These are phyloP conservation scores for Callopanchax toddi DNA, from an alignment of 2,113 vertebrate species.

Conservation along the genomic window DNA sequence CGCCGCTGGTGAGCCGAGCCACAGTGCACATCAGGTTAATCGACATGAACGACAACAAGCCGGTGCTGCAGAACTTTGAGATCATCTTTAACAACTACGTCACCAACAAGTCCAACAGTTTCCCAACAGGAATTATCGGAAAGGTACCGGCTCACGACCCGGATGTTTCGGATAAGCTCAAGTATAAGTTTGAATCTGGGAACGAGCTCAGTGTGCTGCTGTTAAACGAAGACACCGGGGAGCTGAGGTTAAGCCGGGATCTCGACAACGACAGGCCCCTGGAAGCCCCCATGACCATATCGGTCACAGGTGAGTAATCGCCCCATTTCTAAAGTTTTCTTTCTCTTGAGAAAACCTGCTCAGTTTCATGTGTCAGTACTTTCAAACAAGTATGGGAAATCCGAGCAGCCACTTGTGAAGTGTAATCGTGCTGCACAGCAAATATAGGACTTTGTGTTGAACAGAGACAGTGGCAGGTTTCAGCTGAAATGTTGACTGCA, in stretches of 20 bases:
- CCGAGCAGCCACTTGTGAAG: not conserved
- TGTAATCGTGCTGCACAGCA: conserved; percentile 6
- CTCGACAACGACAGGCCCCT: conserved; percentile 93
- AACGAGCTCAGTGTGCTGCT: conserved; percentile 91
- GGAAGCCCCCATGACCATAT: conserved; percentile 93
- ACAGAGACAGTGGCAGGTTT: conserved; percentile 21
- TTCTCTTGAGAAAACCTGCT: not conserved
- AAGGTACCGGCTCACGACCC: conserved; percentile 94
- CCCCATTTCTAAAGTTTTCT: not conserved
- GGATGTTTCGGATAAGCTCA: conserved; percentile 90
- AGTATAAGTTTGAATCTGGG: conserved; percentile 90
- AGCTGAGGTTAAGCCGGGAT: conserved; percentile 90
- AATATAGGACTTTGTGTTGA: not conserved
- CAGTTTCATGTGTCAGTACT: not conserved
- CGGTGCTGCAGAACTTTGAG: conserved; percentile 91
- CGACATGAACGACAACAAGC: conserved; percentile 93
- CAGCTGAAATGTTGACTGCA: conserved; percentile 33
- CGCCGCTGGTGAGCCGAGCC: conserved; percentile 93
- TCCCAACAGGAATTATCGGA: conserved; percentile 92
- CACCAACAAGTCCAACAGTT: conserved; percentile 96
- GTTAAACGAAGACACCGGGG: conserved; percentile 87
- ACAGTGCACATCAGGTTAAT: conserved; percentile 88
- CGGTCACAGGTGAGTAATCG: conserved; percentile 87
- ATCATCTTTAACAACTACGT: conserved; percentile 98
- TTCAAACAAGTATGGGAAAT: conserved; percentile 4